These are phyloP conservation scores for Syngnathus floridae DNA, from an alignment of 2,113 vertebrate species.

Conservation along the genomic window DNA sequence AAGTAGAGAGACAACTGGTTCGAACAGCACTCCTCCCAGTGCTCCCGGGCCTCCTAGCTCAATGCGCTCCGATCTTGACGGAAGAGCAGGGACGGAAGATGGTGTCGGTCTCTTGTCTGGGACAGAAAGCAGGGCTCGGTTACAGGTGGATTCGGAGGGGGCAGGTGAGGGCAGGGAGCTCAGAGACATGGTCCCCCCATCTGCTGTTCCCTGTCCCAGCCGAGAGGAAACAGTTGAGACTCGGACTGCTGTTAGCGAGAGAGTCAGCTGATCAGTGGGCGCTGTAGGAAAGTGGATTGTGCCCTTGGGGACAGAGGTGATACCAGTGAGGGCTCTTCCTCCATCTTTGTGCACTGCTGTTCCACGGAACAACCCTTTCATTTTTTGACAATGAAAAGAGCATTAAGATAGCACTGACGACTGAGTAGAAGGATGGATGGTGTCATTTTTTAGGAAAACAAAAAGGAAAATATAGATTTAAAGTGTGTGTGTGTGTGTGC, in stretches of 20 bases:
- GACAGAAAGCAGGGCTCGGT: conserved; percentile 41
- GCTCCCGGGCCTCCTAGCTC: conserved; percentile 33
- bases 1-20: conserved; percentile 39
- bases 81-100: conserved; percentile 26
- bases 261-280: conserved; percentile 79
- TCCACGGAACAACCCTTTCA: conserved; percentile 18
- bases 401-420: conserved; percentile 13
- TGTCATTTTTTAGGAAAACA: conserved; percentile 65
- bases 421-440: conserved; percentile 16
- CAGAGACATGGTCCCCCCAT: conserved; percentile 84
- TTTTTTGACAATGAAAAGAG: conserved; percentile 13
- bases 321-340: conserved; percentile 26
- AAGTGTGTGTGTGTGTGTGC: conserved; percentile 59
- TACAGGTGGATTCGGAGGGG: conserved; percentile 65
- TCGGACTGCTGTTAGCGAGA: conserved; percentile 84
- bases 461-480: conserved; percentile 47
- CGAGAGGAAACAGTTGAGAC: conserved; percentile 88
- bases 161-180: conserved; percentile 75
- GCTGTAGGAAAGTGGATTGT: conserved; percentile 10
- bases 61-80: conserved; percentile 33
- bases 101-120: conserved; percentile 27
- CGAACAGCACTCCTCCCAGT: conserved; percentile 37
- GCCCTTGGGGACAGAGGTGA: conserved; percentile 31
- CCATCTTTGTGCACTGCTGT: conserved; percentile 44
- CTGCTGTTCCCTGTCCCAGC: conserved; percentile 78